A percentile compares a stretch with the other conserved stretches of the same genome.
Conservation (phyloP, 2,888 invertebrate species). For the Caenorhabditis sp. region DNA sequence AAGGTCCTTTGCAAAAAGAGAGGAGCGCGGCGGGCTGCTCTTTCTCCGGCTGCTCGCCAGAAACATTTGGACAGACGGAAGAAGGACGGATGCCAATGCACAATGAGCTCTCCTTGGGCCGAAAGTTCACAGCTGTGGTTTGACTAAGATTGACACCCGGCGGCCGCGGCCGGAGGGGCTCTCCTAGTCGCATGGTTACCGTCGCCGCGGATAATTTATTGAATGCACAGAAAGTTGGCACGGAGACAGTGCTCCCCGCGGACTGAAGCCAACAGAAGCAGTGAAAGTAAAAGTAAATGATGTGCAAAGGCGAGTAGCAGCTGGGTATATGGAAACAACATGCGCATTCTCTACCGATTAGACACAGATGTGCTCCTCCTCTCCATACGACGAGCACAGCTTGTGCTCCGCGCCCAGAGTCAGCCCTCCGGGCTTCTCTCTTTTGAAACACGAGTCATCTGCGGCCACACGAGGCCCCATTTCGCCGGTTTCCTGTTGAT, state of each 20-base stretch:
- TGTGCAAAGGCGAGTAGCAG: conserved; percentile 55
- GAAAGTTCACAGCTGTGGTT: conserved; percentile 56
- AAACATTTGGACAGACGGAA: conserved; percentile 27
- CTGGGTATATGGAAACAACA: conserved; percentile 59
- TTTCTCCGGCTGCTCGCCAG: no score
- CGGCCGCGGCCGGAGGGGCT: neutral
- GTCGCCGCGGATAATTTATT: neutral
- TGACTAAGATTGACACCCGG: conserved; percentile 56
- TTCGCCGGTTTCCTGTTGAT: conserved; percentile 14
- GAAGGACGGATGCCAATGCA: conserved; percentile 49
- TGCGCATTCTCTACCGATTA: conserved; percentile 58
- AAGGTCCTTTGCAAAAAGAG: no score
- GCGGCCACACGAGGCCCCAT: conserved; percentile 23
- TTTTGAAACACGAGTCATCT: conserved; percentile 38
- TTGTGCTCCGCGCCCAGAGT: conserved; percentile 44
- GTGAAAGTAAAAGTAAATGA: conserved; percentile 51
- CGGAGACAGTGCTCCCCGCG: conserved; percentile 8
- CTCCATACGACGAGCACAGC: conserved; percentile 27
- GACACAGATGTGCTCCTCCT: conserved; percentile 58
- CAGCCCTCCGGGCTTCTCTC: conserved; percentile 15
- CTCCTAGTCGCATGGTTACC: conserved; percentile 35
- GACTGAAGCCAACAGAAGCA: conserved; percentile 5
- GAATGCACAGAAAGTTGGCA: neutral
- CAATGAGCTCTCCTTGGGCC: conserved; percentile 39
- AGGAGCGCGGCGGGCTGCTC: no score